These are phyloP conservation scores for rat (Rattus norvegicus) DNA, from an alignment of 2,113 vertebrate genomes.

Conservation along the genomic window GRCr8 NC_086021.1:141485501-141486000, in stretches of 20 bases:
- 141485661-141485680: neutral
- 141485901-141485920: neutral
- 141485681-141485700: neutral
- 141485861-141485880: neutral
- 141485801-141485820: neutral
- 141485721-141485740: neutral
- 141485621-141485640: neutral
- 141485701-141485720: neutral
- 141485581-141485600: slow-evolving; percentile 10
- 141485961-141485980: neutral
- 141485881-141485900: neutral
- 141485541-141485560: neutral
- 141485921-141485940: neutral
- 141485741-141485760: neutral
- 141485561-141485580: neutral
- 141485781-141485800: neutral
- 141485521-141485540: neutral
- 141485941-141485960: neutral
- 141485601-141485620: neutral
- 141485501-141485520: neutral
- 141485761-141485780: neutral
- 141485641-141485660: neutral
- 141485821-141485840: neutral
- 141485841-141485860: neutral
- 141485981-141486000: neutral